Percentiles rank a stretch among this genome's conserved stretches.
These are phyloP conservation scores for Mustelus asterias DNA, from an alignment of 2,113 vertebrate species.

Conservation along the genomic window DNA sequence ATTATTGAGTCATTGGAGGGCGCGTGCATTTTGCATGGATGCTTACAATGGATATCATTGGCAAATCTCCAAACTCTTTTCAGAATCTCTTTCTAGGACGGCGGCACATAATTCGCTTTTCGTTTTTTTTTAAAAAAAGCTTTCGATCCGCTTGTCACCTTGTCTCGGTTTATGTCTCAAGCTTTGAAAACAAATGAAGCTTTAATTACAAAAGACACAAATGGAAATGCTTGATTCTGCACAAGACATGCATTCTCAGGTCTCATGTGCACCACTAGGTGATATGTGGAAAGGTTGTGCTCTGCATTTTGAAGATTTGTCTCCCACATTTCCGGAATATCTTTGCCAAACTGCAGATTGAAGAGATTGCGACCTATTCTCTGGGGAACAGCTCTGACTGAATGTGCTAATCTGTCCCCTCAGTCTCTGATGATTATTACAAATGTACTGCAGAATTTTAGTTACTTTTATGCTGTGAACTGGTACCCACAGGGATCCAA, in stretches of 20 bases:
- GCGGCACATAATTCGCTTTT: background rate
- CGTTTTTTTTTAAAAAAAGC: background rate
- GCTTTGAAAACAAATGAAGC: background rate
- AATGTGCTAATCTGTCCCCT: background rate
- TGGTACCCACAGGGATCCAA: background rate
- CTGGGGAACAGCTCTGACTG: background rate
- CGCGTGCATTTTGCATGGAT: background rate
- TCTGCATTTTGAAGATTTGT: background rate
- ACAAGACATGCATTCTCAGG: background rate
- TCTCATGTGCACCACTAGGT: background rate
- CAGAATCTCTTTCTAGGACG: background rate
- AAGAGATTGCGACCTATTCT: background rate
- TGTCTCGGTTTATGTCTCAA: background rate
- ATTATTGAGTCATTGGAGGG: background rate
- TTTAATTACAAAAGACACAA: background rate
- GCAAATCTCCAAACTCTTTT: background rate
- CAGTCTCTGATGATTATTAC: background rate
- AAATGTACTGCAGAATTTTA: background rate
- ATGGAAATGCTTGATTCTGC: background rate
- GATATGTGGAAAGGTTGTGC: background rate
- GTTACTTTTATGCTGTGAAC: background rate
- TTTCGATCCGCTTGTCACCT: background rate
- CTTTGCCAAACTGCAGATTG: background rate
- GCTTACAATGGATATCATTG: background rate
- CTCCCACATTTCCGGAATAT: background rate